Evolutionary conservation across 2,888 invertebrate genomes (phyloP).

Genomic region (Drosophila hamatofila): DNA sequence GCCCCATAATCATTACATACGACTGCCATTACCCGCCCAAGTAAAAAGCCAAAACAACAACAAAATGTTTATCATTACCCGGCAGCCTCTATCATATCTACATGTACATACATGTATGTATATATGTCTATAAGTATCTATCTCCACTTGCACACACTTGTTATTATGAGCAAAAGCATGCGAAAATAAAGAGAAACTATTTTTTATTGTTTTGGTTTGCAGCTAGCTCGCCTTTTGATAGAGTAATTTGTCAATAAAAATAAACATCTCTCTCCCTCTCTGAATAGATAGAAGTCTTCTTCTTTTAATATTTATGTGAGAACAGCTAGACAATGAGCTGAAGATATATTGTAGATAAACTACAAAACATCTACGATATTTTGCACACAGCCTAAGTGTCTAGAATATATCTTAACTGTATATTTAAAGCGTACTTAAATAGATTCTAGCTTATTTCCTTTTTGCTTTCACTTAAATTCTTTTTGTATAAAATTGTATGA

Average conservation of each 20-base stretch:
- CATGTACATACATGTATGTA: not conserved
- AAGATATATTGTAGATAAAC: not conserved
- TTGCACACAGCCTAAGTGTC: no score
- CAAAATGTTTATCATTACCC: conserved; percentile 65
- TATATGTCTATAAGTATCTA: not conserved
- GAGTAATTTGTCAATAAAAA: conserved; percentile 65
- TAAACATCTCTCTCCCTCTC: conserved; percentile 19
- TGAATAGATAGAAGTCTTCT: conserved; percentile 6
- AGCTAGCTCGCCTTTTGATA: conserved; percentile 45
- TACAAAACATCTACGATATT: not conserved
- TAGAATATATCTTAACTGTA: no score
- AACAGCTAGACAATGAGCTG: not conserved
- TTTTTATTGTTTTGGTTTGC: conserved; percentile 35
- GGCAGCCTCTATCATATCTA: conserved; percentile 38
- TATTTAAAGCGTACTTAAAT: no score
- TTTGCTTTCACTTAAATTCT: no score
- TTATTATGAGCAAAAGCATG: conserved; percentile 25
- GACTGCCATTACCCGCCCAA: conserved; percentile 67
- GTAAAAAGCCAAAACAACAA: conserved; percentile 35
- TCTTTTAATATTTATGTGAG: not conserved
- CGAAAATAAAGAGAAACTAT: conserved; percentile 49
- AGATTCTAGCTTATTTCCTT: no score
- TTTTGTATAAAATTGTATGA: no score
- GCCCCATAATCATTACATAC: conserved; percentile 76
- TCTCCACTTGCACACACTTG: conserved; percentile 1